Evolutionary conservation across 1,140 invertebrate species (phyloP).

Genomic region (Drosophila repleta): DNA sequence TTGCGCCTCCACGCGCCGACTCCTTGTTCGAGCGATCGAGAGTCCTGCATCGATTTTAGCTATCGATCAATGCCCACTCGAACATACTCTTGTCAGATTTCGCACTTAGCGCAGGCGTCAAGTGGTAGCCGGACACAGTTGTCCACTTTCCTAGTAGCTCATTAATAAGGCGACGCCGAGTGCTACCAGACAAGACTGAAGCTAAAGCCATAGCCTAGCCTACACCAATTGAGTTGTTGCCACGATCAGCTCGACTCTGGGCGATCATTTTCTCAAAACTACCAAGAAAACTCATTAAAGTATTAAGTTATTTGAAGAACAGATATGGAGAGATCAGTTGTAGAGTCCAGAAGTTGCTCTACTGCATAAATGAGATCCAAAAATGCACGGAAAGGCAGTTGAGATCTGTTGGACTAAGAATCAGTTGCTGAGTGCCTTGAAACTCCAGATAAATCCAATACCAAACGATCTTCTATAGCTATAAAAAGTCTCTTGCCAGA

Average conservation of each 20-base stretch:
- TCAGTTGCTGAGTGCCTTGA: too few species aligned
- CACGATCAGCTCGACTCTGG: conserved; percentile 3
- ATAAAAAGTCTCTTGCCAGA: background rate
- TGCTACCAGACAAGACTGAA: conserved; percentile 30
- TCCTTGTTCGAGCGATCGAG: background rate
- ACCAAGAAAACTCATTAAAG: conserved; percentile 32
- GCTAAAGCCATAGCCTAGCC: background rate
- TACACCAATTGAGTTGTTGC: conserved; percentile 27
- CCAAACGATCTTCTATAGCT: too few species aligned
- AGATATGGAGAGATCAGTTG: background rate
- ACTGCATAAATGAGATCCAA: too few species aligned
- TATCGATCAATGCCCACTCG: conserved; percentile 21
- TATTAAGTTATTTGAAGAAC: background rate
- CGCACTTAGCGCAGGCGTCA: conserved; percentile 73
- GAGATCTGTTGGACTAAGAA: too few species aligned
- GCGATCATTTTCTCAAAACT: conserved; percentile 13
- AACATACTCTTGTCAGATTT: conserved; percentile 57
- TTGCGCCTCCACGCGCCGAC: conserved; percentile 23
- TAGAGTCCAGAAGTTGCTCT: background rate
- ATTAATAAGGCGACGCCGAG: conserved; percentile 67
- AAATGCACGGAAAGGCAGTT: too few species aligned
- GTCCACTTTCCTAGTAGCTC: conserved; percentile 56
- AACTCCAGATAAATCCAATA: too few species aligned
- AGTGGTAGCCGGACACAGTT: conserved; percentile 36
- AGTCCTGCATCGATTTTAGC: conserved; percentile 12